These are phyloP conservation scores for Selenia dentaria DNA, from an alignment of 2,888 invertebrate species.

Conservation along the genomic window DNA sequence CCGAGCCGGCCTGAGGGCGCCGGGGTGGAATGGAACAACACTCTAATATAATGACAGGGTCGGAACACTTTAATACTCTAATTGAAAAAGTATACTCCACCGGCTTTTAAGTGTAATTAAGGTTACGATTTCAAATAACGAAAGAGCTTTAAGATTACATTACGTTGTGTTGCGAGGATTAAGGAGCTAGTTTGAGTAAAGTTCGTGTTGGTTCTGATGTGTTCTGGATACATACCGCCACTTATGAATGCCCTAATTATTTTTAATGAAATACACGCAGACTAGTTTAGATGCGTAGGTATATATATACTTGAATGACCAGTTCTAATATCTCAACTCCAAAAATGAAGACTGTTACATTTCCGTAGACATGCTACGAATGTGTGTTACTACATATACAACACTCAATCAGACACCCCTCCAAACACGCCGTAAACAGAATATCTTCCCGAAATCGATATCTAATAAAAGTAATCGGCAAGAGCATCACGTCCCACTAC, in stretches of 20 bases:
- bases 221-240: too few relatives aligned
- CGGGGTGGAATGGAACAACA: conserved; percentile 80
- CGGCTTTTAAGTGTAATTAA: conserved; percentile 76
- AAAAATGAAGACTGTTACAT: too few relatives aligned
- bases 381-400: neutral
- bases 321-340: too few relatives aligned
- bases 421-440: conserved; percentile 32
- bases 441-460: conserved; percentile 44
- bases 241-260: too few relatives aligned
- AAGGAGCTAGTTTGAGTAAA: conserved; percentile 1
- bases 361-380: conserved; percentile 6
- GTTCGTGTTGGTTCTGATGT: neutral
- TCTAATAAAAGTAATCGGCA: conserved; percentile 63
- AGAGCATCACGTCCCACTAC: conserved; percentile 61
- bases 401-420: conserved; percentile 21
- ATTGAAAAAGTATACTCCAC: conserved; percentile 82
- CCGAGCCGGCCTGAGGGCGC: conserved; percentile 48
- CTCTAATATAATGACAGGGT: conserved; percentile 84
- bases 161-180: conserved; percentile 23
- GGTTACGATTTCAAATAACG: conserved; percentile 59
- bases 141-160: conserved; percentile 38
- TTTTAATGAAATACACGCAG: too few relatives aligned
- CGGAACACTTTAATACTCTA: conserved; percentile 83
- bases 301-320: too few relatives aligned
- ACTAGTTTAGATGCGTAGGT: too few relatives aligned